Base-by-base conservation (phyloP, 1,140 invertebrate genomes). In the Brachionus angularis region DNA sequence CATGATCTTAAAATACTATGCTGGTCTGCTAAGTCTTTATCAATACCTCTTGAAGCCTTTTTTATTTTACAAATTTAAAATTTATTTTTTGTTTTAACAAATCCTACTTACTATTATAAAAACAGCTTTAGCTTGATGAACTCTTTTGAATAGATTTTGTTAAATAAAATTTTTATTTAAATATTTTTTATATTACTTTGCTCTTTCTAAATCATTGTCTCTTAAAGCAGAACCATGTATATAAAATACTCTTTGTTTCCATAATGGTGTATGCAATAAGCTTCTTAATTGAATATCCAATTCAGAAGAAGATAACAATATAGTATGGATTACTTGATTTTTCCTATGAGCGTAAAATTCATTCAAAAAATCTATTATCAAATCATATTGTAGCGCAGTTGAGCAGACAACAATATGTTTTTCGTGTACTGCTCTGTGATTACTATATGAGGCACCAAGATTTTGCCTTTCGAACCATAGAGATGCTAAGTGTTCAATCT, bases 1-100 rank as follows among this genome's bases (percentile, higher is more conserved):
- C 67, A 71, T 29, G 67, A 71, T n/a, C 67, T 33, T 12, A 71
- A 44, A 16, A 71, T 71, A 36, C 34, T 71, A 44, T 71, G 67
- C 29, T 53, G 67, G 29, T 71, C 67, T 14, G 67, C 67, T 3
- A 52, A 21, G 27, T 71, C 67, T 71, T 71, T 71, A 25, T 71
- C 47, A 12, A 71, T 71, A 8, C 67, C 67, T 18, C 46, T 36
- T 3, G 67, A 71, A 10, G 67, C 53, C 53, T 58, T 39, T 14
- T 23, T 14, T 12, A 10, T 5, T 42, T 42, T 42, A 14, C 12
- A 25, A 7, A 7, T 7, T 16, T 18, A 39, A 16, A 36, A 18
- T 55, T 36, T 55, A 18, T 34, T 5, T 16, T 34, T 18, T 14
- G 1, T 34, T n/a, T 39, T 25, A 58, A 16, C 10, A 16, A 18